Percentiles rank a stretch among this genome's conserved stretches.
These are phyloP conservation scores for Drosophila rufa DNA, from an alignment of 1,140 invertebrate species.

Conservation along the genomic window DNA sequence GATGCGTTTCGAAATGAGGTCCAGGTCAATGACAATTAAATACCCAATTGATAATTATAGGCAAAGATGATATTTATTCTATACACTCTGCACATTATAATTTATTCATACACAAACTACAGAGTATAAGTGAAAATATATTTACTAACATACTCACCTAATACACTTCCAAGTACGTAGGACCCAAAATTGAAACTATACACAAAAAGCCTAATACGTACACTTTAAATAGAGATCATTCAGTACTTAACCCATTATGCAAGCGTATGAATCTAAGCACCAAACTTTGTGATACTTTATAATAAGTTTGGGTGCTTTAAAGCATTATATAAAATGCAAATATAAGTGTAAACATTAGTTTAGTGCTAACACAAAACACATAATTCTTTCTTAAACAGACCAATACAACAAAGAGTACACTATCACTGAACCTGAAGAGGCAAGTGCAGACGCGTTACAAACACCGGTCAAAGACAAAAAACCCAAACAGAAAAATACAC, in stretches of 20 bases:
- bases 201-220: slow-evolving; percentile 41
- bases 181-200: slow-evolving; percentile 41
- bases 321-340: slow-evolving; percentile 82
- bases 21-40: slow-evolving; percentile 4
- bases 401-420: slow-evolving; percentile 85
- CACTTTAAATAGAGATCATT: slow-evolving; percentile 40
- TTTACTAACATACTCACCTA: slow-evolving; percentile 59
- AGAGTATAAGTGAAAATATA: slow-evolving; percentile 25
- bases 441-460: slow-evolving; percentile 80
- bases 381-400: slow-evolving; percentile 83
- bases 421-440: slow-evolving; percentile 84
- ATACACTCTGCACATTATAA: slow-evolving; percentile 11
- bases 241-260: slow-evolving; percentile 53
- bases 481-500: slow-evolving; percentile 70
- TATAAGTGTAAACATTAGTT: slow-evolving; percentile 76
- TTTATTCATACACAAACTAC: slow-evolving; percentile 17
- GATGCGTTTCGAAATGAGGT: slow-evolving; percentile 10
- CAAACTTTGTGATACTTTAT: slow-evolving; percentile 40
- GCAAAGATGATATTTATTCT: neutral
- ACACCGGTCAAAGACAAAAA: slow-evolving; percentile 76
- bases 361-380: slow-evolving; percentile 82
- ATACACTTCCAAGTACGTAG: slow-evolving; percentile 40
- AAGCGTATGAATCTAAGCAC: slow-evolving; percentile 52
- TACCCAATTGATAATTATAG: slow-evolving; percentile 25
- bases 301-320: slow-evolving; percentile 64